Base-by-base conservation (phyloP, 2,888 invertebrate genomes). In the Noctua pronuba region DNA sequence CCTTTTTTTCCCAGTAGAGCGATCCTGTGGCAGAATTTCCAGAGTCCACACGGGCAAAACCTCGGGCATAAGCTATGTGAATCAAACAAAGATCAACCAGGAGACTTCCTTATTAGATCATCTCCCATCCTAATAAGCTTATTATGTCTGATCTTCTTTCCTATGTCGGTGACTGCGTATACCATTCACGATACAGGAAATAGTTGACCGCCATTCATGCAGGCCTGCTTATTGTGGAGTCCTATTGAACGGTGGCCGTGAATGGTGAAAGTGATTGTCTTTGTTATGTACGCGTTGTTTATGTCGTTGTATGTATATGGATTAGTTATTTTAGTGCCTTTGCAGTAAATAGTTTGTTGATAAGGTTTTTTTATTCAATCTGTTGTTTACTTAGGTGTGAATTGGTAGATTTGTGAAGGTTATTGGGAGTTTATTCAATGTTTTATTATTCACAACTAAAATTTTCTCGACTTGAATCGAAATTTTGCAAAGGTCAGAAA, bases 261-360 rank as follows among this genome's bases (percentile, higher is more conserved):
- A 65, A 52, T n/a, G 79, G 86, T 72, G 79, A 85, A 84, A 84
- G 83, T 68, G 24, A 74, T 81, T 58, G 52, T 35, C 24, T 67
- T 77, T 70, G 49, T 83, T 62, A 38, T 67, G 38, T 62, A 62
- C 62, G 35, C 10, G 35, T 76, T 41, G 31, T 77, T 44, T 68
- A 41, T 78, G 10, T 58, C 41, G 16, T 77, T 72, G 35, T 79
- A 2, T 58, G 44, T 70, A 0, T 55, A 49, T 46, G 65, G 60
- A 76, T 52, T 46, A 68, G 46, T 60, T 81, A 71, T 83, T 77
- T 77, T 41, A 44, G 38, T 49, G 31, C 21, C 62, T 73, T 78
- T 78, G 78, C 21, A 31, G 66, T 38, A 5, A 52, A 76, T 80
- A 67, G 49, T 74, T 70, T 85, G 21, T 31, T 68, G 24, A 44